These are phyloP conservation scores for Phaetusa simplex DNA, from an alignment of 2,113 vertebrate genomes.

Conservation along the genomic window DNA sequence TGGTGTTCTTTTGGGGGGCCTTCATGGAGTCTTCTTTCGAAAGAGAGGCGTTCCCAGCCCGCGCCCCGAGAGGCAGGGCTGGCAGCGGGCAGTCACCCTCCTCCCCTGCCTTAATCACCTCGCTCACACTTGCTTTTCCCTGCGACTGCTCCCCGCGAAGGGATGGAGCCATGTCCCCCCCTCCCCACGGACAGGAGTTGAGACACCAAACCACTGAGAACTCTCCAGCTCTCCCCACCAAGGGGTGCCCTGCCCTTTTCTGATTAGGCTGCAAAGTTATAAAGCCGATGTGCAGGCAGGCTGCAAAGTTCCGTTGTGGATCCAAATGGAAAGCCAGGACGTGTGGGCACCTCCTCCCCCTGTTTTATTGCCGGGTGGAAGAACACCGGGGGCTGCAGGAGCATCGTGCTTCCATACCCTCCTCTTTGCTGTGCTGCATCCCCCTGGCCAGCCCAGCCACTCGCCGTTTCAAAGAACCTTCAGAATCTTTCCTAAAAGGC, in stretches of 20 bases:
- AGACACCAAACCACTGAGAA: rapidly evolving
- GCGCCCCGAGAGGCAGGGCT: not conserved
- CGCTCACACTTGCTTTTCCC: not conserved
- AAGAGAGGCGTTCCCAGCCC: not conserved
- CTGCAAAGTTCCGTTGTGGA: not conserved
- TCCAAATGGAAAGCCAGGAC: not conserved
- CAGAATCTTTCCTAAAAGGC: not conserved
- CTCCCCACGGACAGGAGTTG: not conserved
- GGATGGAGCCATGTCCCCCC: not conserved
- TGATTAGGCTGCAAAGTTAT: not conserved
- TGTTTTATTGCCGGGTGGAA: not conserved
- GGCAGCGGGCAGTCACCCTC: not conserved
- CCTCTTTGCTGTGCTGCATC: not conserved
- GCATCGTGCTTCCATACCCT: not conserved
- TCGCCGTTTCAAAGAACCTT: not conserved
- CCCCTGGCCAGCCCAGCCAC: rapidly evolving
- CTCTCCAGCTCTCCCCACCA: not conserved
- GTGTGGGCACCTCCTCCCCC: rapidly evolving
- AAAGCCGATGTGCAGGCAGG: not conserved
- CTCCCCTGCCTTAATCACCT: not conserved
- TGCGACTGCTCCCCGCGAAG: rapidly evolving
- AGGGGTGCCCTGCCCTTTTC: not conserved
- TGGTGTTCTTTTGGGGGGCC: not conserved
- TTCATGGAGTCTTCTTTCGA: not conserved
- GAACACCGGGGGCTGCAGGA: not conserved